These are phyloP conservation scores for Neolamprologus caudopunctatus DNA, from an alignment of 2,113 vertebrate species.

Conservation along the genomic window DNA sequence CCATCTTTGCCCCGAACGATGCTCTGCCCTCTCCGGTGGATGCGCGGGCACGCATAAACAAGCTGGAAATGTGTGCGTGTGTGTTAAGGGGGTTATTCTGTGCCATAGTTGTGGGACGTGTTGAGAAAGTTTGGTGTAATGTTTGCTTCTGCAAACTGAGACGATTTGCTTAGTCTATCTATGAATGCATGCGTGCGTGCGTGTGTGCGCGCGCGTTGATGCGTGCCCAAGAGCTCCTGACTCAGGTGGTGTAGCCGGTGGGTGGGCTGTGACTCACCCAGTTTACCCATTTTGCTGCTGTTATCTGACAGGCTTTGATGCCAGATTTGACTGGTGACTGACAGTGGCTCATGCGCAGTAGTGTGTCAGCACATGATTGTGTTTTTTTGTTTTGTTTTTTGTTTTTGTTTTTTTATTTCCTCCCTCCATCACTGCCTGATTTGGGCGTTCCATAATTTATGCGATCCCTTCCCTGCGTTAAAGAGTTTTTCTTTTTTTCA, in stretches of 20 bases:
- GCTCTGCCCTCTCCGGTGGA: neutral
- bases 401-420: neutral
- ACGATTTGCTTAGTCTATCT: neutral
- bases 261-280: slow-evolving; percentile 47
- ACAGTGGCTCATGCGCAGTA: slow-evolving; percentile 35
- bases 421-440: neutral
- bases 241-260: slow-evolving; percentile 36
- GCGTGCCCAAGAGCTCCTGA: neutral
- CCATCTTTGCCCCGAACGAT: neutral
- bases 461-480: neutral
- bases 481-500: neutral
- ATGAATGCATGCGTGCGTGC: neutral
- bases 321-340: slow-evolving; percentile 45
- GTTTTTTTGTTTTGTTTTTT: neutral
- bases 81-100: neutral
- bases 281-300: slow-evolving; percentile 23
- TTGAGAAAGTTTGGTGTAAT: slow-evolving; percentile 29
- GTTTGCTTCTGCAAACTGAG: neutral
- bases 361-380: neutral
- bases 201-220: neutral
- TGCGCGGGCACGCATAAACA: neutral
- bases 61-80: neutral
- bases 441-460: slow-evolving; percentile 3
- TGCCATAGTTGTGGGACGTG: neutral
- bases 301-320: slow-evolving; percentile 42